phyloP scores from a whole-genome alignment of 2,113 vertebrate genomes.

The Peucedramus taeniatus region DNA sequence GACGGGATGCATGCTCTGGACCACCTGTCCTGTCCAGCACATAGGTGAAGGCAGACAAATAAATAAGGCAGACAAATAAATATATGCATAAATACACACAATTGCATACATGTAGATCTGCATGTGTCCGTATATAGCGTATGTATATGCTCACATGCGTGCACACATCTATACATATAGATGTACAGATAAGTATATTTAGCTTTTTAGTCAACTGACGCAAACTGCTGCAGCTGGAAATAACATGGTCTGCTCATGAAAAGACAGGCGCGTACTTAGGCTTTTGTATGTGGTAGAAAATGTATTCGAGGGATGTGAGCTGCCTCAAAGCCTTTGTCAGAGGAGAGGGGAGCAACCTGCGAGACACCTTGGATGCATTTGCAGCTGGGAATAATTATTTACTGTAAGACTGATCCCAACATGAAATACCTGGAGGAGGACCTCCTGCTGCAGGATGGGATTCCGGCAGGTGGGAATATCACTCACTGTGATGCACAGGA shows the following conservation, averaged over 20 bases:
- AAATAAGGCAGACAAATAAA: background rate
- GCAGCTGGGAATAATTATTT: background rate
- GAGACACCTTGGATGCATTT: background rate
- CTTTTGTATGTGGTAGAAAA: slow-evolving; percentile 26
- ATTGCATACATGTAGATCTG: background rate
- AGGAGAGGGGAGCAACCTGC: background rate
- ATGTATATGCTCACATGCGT: background rate
- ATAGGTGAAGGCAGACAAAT: background rate
- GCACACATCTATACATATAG: background rate
- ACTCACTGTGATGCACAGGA: background rate
- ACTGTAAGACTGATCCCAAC: background rate
- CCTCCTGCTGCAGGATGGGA: background rate
- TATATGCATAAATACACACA: background rate
- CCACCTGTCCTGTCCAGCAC: background rate
- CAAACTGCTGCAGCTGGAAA: slow-evolving; percentile 54
- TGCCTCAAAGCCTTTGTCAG: slow-evolving; percentile 12
- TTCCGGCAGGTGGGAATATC: background rate
- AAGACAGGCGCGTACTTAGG: background rate
- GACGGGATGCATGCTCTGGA: background rate
- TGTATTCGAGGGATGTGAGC: background rate
- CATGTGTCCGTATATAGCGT: background rate
- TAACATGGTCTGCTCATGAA: slow-evolving; percentile 33
- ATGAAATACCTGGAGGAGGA: background rate
- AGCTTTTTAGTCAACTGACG: slow-evolving; percentile 47
- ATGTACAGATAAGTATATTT: slow-evolving; percentile 36